phyloP scores from a whole-genome alignment of 1,140 invertebrate species.

The Agraylea sexmaculata region DNA sequence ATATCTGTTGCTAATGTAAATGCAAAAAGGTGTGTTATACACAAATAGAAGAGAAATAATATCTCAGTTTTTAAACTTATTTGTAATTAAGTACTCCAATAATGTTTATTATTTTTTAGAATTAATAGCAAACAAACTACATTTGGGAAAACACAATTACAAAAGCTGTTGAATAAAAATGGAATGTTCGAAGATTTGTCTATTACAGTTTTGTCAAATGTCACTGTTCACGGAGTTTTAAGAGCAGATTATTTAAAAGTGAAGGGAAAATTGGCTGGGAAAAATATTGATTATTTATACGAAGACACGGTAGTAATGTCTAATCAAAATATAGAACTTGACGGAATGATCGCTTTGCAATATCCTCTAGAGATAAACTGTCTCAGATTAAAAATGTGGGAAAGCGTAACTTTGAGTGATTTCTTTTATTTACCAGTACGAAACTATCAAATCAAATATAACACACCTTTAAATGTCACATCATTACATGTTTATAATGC shows the following conservation, averaged over 20 bases:
- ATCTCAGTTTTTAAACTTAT: slow-evolving; percentile 3
- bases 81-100: too few species aligned
- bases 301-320: slow-evolving; percentile 12
- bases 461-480: slow-evolving; percentile 12
- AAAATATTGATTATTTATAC: slow-evolving; percentile 8
- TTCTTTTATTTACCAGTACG: slow-evolving; percentile 9
- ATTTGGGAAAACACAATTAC: slow-evolving; percentile 10
- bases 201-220: too few species aligned
- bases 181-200: too few species aligned
- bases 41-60: background rate
- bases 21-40: slow-evolving; percentile 10
- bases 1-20: slow-evolving; percentile 13
- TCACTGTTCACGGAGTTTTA: slow-evolving; percentile 8
- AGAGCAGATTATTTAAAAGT: slow-evolving; percentile 2
- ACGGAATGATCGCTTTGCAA: slow-evolving; percentile 10
- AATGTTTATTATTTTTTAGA: slow-evolving; percentile 15
- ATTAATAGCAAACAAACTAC: slow-evolving; percentile 12
- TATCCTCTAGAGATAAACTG: slow-evolving; percentile 5
- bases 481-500: slow-evolving; percentile 16
- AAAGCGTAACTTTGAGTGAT: slow-evolving; percentile 11
- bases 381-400: slow-evolving; percentile 5
- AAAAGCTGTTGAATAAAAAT: slow-evolving; percentile 10
- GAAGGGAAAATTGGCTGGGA: slow-evolving; percentile 3
- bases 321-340: slow-evolving; percentile 8
- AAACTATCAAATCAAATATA: slow-evolving; percentile 13